These are phyloP conservation scores for Protonemura montana DNA, from an alignment of 2,888 invertebrate species.

Conservation along the genomic window DNA sequence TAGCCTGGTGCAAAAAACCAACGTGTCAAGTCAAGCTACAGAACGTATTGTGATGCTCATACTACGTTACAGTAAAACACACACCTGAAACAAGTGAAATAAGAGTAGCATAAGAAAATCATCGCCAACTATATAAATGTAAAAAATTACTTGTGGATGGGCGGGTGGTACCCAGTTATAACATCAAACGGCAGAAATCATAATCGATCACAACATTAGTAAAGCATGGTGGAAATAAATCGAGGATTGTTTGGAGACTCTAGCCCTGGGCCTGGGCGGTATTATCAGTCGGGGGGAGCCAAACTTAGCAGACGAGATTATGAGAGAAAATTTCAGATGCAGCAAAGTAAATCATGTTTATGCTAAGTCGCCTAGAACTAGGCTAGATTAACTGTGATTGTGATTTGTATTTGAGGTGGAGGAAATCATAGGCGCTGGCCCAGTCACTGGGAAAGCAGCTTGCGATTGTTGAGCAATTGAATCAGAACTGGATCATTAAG, in stretches of 20 bases:
- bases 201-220: constrained; percentile 42
- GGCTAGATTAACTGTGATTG: background rate
- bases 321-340: background rate
- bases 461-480: background rate
- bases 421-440: background rate
- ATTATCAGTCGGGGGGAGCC: background rate
- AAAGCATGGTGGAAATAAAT: constrained; percentile 34
- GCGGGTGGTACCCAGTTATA: background rate
- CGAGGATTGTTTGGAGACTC: background rate
- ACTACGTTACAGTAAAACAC: constrained; percentile 38
- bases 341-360: background rate
- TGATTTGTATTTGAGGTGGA: background rate
- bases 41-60: constrained; percentile 19
- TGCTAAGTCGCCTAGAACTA: background rate
- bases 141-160: background rate
- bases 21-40: constrained; percentile 25
- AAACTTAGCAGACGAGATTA: background rate
- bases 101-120: constrained; percentile 28
- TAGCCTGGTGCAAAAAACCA: constrained; percentile 38
- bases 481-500: too few species aligned
- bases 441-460: background rate
- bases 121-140: background rate
- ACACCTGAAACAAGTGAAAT: constrained; percentile 36
- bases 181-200: constrained; percentile 31
- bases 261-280: background rate